These are phyloP conservation scores for Axea sp. DNA, from an alignment of 2,888 invertebrate species.

Conservation along the genomic window DNA sequence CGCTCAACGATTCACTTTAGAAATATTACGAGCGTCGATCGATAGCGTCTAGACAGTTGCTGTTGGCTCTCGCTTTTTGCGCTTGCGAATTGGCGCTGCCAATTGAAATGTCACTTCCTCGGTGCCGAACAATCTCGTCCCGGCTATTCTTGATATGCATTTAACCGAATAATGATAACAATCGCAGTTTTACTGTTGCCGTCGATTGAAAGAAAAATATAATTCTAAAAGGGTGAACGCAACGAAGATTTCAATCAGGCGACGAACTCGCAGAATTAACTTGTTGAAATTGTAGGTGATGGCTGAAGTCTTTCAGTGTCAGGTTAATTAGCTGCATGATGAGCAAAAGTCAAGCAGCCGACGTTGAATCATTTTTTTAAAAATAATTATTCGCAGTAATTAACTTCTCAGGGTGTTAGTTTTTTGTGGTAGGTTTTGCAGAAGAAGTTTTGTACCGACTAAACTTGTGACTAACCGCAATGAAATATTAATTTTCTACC, in stretches of 20 bases:
- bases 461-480: too few relatives aligned
- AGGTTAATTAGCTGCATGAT: constrained; percentile 39
- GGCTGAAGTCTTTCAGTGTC: constrained; percentile 38
- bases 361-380: background rate
- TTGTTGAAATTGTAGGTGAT: constrained; percentile 12
- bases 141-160: constrained; percentile 44
- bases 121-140: constrained; percentile 33
- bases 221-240: constrained; percentile 21
- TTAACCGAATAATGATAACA: constrained; percentile 44
- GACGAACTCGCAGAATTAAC: constrained; percentile 1
- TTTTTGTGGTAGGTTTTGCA: too few relatives aligned
- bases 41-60: constrained; percentile 62
- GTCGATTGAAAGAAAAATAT: constrained; percentile 24
- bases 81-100: constrained; percentile 55
- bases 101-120: constrained; percentile 61
- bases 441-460: too few relatives aligned
- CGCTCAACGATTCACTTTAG: constrained; percentile 54
- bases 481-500: too few relatives aligned
- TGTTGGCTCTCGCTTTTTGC: constrained; percentile 54
- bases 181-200: constrained; percentile 16
- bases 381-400: too few relatives aligned
- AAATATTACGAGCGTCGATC: constrained; percentile 59
- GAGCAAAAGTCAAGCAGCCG: background rate
- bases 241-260: constrained; percentile 18
- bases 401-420: background rate